Percentiles rank a stretch among this genome's conserved stretches.
Conservation (phyloP, 1,140 invertebrate genomes). For the Drosophila yakuba region DNA sequence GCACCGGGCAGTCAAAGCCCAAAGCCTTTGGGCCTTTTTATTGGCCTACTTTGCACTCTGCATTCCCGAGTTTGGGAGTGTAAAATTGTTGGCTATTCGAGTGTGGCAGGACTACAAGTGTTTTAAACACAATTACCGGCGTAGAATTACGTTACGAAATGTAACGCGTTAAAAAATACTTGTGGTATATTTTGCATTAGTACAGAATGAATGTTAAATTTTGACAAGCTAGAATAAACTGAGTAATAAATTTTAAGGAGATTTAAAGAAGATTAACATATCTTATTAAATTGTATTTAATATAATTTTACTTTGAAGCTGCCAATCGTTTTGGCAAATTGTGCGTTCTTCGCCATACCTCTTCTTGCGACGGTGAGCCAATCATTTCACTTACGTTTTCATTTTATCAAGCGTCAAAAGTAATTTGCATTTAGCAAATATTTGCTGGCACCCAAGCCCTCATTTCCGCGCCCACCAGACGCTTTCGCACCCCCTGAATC, state of each 20-base stretch:
- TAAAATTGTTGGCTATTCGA: background rate
- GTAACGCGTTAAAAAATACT: no score
- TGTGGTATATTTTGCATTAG: no score
- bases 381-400: slow-evolving; percentile 69
- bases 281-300: background rate
- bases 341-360: slow-evolving; percentile 18
- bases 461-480: background rate
- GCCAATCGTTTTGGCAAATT: slow-evolving; percentile 4
- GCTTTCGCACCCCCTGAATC: slow-evolving; percentile 1
- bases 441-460: slow-evolving; percentile 34
- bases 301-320: slow-evolving; percentile 8
- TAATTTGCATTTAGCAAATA: slow-evolving; percentile 81
- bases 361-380: slow-evolving; percentile 36
- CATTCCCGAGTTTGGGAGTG: background rate
- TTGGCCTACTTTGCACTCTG: background rate
- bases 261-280: background rate
- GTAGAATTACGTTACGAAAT: no score
- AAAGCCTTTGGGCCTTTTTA: slow-evolving; percentile 11
- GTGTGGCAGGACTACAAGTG: background rate
- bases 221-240: no score
- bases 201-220: no score
- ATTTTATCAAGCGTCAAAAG: slow-evolving; percentile 74
- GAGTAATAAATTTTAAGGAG: no score
- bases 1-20: slow-evolving; percentile 21
- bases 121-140: no score